A percentile compares a stretch with the other conserved stretches of the same genome.
Evolutionary conservation across 2,113 vertebrate genomes (phyloP).

Genomic region (Mobula hypostoma): DNA sequence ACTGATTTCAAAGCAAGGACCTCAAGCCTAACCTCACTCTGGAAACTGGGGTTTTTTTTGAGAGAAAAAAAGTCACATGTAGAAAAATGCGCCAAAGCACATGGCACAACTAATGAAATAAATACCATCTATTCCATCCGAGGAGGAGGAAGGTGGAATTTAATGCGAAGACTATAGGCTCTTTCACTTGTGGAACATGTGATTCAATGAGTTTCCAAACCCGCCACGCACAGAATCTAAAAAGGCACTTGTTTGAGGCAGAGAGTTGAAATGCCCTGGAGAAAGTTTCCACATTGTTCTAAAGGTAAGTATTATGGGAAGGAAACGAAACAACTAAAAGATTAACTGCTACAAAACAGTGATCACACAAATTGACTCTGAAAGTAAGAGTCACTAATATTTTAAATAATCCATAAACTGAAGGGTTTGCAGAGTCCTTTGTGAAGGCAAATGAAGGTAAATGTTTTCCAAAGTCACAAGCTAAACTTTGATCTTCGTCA

Average conservation of each 20-base stretch:
- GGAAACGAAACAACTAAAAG: background rate
- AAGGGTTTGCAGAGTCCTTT: background rate
- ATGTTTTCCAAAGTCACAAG: background rate
- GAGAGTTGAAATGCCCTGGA: background rate
- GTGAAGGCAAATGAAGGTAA: too few relatives aligned
- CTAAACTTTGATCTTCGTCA: background rate
- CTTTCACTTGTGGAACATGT: constrained; percentile 14
- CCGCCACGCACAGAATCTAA: background rate
- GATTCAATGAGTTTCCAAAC: background rate
- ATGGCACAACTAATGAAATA: background rate
- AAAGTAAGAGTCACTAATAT: constrained; percentile 13
- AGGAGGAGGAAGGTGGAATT: background rate
- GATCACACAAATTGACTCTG: background rate
- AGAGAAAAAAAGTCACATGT: background rate
- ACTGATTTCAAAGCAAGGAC: background rate
- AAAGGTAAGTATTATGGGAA: background rate
- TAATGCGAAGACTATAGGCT: background rate
- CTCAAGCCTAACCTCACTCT: background rate
- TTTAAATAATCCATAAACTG: background rate
- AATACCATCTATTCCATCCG: background rate
- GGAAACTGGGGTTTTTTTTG: background rate
- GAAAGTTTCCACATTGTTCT: background rate
- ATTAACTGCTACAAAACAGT: background rate
- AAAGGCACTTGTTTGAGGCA: background rate
- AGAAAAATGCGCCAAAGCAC: background rate